Evolutionary conservation across 2,888 invertebrate genomes (phyloP).

Genomic region (Papilio gigon): DNA sequence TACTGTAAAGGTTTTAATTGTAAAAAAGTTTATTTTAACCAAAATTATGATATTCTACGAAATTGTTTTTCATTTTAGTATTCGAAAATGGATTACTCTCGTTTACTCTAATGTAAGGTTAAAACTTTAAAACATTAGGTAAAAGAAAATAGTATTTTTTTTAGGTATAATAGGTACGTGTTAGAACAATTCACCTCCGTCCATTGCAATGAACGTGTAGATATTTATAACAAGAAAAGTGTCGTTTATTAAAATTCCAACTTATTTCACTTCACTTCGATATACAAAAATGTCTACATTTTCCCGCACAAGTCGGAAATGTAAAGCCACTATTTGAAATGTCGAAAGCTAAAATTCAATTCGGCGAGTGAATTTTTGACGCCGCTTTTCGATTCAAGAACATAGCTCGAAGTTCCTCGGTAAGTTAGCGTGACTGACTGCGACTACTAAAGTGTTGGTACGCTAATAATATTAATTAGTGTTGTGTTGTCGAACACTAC

Average conservation of each 20-base stretch:
- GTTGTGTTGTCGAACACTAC: constrained; percentile 48
- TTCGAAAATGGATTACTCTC: too few relatives aligned
- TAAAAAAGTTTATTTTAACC: too few relatives aligned
- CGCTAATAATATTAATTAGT: constrained; percentile 54
- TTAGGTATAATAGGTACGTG: too few relatives aligned
- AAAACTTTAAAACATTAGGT: neutral
- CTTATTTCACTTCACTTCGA: constrained; percentile 15
- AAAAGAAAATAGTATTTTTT: neutral
- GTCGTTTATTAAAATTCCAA: constrained; percentile 26
- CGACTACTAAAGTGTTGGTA: constrained; percentile 50
- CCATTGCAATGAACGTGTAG: neutral
- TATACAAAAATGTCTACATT: constrained; percentile 24
- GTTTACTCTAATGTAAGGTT: neutral
- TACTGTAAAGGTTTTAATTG: too few relatives aligned
- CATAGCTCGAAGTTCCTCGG: constrained; percentile 29
- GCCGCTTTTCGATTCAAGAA: constrained; percentile 24
- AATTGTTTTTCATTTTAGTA: too few relatives aligned
- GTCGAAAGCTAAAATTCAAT: constrained; percentile 37
- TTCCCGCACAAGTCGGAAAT: constrained; percentile 30
- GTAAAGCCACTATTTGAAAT: constrained; percentile 37
- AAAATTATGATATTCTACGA: too few relatives aligned
- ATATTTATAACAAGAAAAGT: neutral
- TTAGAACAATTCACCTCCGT: neutral
- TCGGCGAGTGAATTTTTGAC: constrained; percentile 38
- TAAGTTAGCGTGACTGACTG: constrained; percentile 48